Evolutionary conservation across 2,888 invertebrate genomes (phyloP).

Genomic region (Seira ritae): DNA sequence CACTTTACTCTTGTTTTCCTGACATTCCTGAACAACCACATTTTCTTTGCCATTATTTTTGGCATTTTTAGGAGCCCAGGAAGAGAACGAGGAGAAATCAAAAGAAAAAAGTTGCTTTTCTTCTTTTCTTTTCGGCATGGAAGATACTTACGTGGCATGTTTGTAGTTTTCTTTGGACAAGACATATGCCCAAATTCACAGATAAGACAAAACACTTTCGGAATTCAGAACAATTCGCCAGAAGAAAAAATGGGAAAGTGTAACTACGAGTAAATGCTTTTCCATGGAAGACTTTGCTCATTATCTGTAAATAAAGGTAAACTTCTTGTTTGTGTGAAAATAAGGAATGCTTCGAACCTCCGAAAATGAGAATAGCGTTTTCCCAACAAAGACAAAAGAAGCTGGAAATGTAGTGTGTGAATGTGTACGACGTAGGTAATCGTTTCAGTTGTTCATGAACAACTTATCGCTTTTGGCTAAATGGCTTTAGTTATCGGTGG

Average conservation of each 20-base stretch:
- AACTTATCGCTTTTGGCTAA: too few species aligned
- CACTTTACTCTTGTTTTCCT: constrained; percentile 5
- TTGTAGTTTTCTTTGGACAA: constrained; percentile 1
- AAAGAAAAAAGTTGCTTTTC: background rate
- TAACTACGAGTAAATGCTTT: too few species aligned
- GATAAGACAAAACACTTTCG: constrained; percentile 35
- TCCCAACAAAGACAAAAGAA: too few species aligned
- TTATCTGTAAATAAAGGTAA: background rate
- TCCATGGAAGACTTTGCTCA: constrained; percentile 33
- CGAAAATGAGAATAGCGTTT: too few species aligned
- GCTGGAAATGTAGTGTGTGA: too few species aligned
- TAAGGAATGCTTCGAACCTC: too few species aligned
- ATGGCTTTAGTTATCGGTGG: too few species aligned
- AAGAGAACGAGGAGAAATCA: background rate
- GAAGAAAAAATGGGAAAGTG: constrained; percentile 27
- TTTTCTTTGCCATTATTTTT: constrained; percentile 11
- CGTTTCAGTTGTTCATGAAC: too few species aligned
- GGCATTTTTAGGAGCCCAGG: background rate
- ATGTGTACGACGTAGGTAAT: too few species aligned
- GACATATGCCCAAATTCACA: constrained; percentile 47
- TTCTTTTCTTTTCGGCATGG: too few species aligned
- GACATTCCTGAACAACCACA: constrained; percentile 14
- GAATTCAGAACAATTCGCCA: constrained; percentile 26
- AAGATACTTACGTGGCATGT: background rate
- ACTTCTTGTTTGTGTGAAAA: too few species aligned